Conservation (phyloP, 2,888 invertebrate genomes). For the Polia nebulosa region DNA sequence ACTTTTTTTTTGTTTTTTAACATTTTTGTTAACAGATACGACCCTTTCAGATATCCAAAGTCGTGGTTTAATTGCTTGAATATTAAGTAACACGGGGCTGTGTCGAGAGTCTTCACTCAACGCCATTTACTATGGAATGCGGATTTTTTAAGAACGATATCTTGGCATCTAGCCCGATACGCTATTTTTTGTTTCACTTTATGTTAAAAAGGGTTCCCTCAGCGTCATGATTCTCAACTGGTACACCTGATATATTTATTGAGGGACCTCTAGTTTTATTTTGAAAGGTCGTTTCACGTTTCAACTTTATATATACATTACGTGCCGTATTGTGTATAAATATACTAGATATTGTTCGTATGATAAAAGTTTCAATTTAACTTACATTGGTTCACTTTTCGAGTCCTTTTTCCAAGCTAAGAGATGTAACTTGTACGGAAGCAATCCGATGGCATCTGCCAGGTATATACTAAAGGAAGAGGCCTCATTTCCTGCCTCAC, state of each 20-base stretch:
- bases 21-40: constrained; percentile 14
- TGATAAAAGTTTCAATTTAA: constrained; percentile 2
- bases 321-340: not conserved
- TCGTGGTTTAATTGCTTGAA: constrained; percentile 77
- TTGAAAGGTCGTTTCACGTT: constrained; percentile 27
- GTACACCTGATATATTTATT: constrained; percentile 57
- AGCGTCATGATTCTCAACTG: constrained; percentile 63
- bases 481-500: constrained; percentile 65
- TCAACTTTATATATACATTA: constrained; percentile 14
- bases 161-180: constrained; percentile 77
- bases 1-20: constrained; percentile 5
- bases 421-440: constrained; percentile 15
- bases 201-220: constrained; percentile 77
- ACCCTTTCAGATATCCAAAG: constrained; percentile 42
- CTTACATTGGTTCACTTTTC: constrained; percentile 8
- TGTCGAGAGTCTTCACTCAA: constrained; percentile 64
- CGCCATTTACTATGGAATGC: constrained; percentile 73
- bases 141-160: constrained; percentile 70
- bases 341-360: not conserved
- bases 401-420: not conserved
- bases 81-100: constrained; percentile 72
- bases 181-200: constrained; percentile 76
- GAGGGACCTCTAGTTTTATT: constrained; percentile 12
- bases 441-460: constrained; percentile 59
- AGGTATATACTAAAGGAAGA: constrained; percentile 61